Evolutionary conservation across 1,140 invertebrate species (phyloP).

Genomic region (Panonychus citri): DNA sequence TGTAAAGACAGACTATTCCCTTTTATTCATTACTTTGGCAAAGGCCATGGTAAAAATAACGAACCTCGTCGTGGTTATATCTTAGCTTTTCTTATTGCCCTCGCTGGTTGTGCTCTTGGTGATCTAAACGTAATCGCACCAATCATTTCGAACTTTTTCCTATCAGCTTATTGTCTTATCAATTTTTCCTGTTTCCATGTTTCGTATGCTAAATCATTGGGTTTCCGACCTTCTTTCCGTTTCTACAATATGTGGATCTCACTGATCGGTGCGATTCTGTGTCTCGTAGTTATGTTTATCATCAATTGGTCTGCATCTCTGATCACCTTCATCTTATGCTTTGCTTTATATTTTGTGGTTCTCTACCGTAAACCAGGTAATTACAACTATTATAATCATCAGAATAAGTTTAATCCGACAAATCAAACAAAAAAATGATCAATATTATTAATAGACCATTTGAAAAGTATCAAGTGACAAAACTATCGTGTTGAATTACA

Average conservation of each 20-base stretch:
- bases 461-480: no score
- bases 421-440: no score
- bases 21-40: constrained; percentile 69
- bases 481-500: no score
- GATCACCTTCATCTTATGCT: constrained; percentile 25
- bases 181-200: constrained; percentile 91
- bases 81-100: constrained; percentile 66
- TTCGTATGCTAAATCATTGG: constrained; percentile 41
- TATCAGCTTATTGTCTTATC: constrained; percentile 86
- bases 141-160: constrained; percentile 90
- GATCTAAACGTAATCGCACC: constrained; percentile 66
- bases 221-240: constrained; percentile 24
- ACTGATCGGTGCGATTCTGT: constrained; percentile 28
- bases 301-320: constrained; percentile 32
- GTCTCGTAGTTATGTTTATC: constrained; percentile 33
- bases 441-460: no score
- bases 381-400: neutral
- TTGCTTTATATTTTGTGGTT: constrained; percentile 25
- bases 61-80: constrained; percentile 83
- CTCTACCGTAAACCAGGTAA: constrained; percentile 26
- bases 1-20: constrained; percentile 88
- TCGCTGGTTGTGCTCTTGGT: constrained; percentile 65
- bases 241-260: constrained; percentile 34
- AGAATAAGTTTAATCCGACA: no score
- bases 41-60: constrained; percentile 72